These are phyloP conservation scores for Nezara viridula DNA, from an alignment of 2,888 invertebrate species.

Conservation along the genomic window DNA sequence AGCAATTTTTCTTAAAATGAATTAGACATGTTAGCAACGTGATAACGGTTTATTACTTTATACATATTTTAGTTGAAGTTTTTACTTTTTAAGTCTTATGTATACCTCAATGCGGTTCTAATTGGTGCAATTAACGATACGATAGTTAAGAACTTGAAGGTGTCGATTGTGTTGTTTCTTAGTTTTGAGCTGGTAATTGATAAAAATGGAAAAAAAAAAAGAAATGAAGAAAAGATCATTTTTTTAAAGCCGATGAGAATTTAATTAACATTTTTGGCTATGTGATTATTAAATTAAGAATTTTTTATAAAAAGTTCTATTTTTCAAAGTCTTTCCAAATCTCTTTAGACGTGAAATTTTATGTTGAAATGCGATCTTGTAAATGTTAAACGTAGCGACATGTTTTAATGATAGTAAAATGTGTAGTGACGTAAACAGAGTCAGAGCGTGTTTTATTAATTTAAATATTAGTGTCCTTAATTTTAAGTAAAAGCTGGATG, in stretches of 20 bases:
- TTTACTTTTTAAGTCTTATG: conserved; percentile 46
- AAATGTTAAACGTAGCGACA: conserved; percentile 14
- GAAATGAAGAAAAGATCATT: conserved; percentile 6
- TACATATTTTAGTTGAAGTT: conserved; percentile 10
- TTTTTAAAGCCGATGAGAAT: conserved; percentile 21
- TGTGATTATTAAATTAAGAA: conserved; percentile 43
- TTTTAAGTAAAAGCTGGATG: conserved; percentile 10
- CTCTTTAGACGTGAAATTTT: conserved; percentile 44
- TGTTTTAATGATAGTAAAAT: conserved; percentile 42
- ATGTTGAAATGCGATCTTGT: conserved; percentile 38
- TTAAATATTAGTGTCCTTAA: conserved; percentile 14
- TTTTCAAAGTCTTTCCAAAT: conserved; percentile 51
- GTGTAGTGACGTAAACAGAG: conserved; percentile 16
- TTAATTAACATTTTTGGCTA: conserved; percentile 28
- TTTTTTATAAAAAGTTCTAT: conserved; percentile 47
- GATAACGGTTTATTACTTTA: conserved; percentile 48
- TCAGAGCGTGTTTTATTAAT: neutral
- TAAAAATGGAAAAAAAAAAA: neutral
- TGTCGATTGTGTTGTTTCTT: neutral
- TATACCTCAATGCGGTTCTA: conserved; percentile 52
- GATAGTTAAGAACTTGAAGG: conserved; percentile 9
- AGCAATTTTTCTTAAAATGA: conserved; percentile 38
- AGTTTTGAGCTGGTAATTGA: neutral
- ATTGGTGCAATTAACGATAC: conserved; percentile 46
- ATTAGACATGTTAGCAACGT: neutral